phyloP scores from a whole-genome alignment of 2,113 vertebrate genomes.

The Rhinoptilus africanus region DNA sequence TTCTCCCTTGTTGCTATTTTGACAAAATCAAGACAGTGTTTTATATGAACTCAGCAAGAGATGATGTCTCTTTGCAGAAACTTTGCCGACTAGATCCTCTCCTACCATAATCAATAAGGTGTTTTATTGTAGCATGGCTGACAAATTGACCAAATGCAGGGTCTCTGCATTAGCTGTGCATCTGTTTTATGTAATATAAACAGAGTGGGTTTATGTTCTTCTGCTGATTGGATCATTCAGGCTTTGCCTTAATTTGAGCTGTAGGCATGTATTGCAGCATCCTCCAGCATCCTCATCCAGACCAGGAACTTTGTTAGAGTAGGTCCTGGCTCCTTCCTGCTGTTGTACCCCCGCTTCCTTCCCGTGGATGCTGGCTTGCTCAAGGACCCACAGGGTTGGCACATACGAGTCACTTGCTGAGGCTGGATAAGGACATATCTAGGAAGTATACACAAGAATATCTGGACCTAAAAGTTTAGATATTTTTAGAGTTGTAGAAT shows the following conservation, averaged over 20 bases:
- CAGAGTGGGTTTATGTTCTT: not conserved
- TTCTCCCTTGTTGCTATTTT: not conserved
- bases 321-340: not conserved
- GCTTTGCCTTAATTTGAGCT: not conserved
- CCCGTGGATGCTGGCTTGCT: fast-evolving
- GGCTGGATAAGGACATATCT: not conserved
- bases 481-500: not conserved
- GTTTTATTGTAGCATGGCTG: not conserved
- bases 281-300: not conserved
- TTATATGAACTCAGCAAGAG: not conserved
- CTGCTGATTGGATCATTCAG: not conserved
- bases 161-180: not conserved
- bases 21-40: not conserved
- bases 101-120: not conserved
- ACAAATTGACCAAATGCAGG: not conserved
- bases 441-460: not conserved
- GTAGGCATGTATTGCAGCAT: not conserved
- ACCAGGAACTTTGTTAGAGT: not conserved
- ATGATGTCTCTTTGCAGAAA: not conserved
- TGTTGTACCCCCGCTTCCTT: not conserved
- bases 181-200: not conserved
- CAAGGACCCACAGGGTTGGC: not conserved
- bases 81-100: not conserved
- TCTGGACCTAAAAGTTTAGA: not conserved
- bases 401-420: not conserved